phyloP scores from a whole-genome alignment of 2,113 vertebrate genomes.

The Micronycteris hirsuta region DNA sequence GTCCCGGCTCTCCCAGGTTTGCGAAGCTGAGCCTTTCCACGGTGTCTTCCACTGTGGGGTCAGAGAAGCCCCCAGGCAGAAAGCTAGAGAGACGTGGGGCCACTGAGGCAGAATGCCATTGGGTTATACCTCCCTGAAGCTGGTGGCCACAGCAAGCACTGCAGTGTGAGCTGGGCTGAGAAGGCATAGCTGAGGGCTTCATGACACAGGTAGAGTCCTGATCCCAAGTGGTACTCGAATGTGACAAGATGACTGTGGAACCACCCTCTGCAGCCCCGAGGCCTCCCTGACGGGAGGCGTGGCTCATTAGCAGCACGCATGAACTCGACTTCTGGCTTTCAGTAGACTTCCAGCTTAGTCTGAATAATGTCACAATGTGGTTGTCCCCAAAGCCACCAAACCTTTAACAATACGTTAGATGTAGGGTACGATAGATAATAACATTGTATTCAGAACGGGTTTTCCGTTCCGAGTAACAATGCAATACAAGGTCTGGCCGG shows the following conservation, averaged over 20 bases:
- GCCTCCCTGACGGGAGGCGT: background rate
- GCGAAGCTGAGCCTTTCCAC: too few species aligned
- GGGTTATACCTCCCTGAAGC: background rate
- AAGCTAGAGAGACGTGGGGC: background rate
- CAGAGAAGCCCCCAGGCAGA: background rate
- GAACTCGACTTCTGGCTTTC: background rate
- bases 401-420: background rate
- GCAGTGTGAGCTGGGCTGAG: background rate
- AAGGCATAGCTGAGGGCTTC: background rate
- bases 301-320: accelerated
- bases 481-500: background rate
- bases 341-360: background rate
- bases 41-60: background rate
- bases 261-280: background rate
- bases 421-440: background rate
- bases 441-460: background rate
- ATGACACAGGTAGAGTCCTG: background rate
- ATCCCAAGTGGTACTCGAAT: background rate
- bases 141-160: background rate
- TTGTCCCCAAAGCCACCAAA: background rate
- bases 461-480: background rate
- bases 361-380: background rate
- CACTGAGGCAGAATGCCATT: background rate
- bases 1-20: background rate
- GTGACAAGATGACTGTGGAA: background rate